A percentile compares a stretch with the other conserved stretches of the same genome.
Evolutionary conservation across 1,140 invertebrate species (phyloP).

Genomic region (Brachionus angularis): DNA sequence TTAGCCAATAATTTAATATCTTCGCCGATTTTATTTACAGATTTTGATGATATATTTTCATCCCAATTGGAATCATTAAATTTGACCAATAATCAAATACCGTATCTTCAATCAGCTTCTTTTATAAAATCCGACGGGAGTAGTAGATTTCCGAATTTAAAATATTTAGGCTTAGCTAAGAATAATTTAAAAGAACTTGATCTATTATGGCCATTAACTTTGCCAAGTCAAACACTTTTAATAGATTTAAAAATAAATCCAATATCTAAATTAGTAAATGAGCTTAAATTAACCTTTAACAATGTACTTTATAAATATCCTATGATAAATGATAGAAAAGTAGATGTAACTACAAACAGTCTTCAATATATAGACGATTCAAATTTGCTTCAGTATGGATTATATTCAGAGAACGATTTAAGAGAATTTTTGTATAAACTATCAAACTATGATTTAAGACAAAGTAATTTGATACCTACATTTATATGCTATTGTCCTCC

Average conservation of each 20-base stretch:
- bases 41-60: slow-evolving; percentile 31
- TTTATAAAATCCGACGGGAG: slow-evolving; percentile 24
- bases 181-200: slow-evolving; percentile 22
- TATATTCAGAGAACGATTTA: background rate
- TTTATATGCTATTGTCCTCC: slow-evolving; percentile 37
- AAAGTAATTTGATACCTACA: slow-evolving; percentile 16
- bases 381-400: slow-evolving; percentile 32
- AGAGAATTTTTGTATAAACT: slow-evolving; percentile 19
- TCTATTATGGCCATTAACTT: slow-evolving; percentile 24
- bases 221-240: background rate
- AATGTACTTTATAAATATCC: background rate
- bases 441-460: slow-evolving; percentile 40
- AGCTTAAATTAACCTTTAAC: background rate
- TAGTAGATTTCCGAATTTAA: slow-evolving; percentile 19
- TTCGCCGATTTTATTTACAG: background rate
- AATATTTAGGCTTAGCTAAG: slow-evolving; percentile 11
- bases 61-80: background rate
- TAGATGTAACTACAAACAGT: slow-evolving; percentile 28
- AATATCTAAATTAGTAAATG: background rate
- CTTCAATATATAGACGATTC: slow-evolving; percentile 27
- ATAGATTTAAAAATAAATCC: slow-evolving; percentile 32
- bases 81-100: slow-evolving; percentile 24
- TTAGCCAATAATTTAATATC: slow-evolving; percentile 23
- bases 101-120: background rate
- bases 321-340: background rate